phyloP scores from a whole-genome alignment of 2,113 vertebrate species.

The Nycticryphes semicollaris region DNA sequence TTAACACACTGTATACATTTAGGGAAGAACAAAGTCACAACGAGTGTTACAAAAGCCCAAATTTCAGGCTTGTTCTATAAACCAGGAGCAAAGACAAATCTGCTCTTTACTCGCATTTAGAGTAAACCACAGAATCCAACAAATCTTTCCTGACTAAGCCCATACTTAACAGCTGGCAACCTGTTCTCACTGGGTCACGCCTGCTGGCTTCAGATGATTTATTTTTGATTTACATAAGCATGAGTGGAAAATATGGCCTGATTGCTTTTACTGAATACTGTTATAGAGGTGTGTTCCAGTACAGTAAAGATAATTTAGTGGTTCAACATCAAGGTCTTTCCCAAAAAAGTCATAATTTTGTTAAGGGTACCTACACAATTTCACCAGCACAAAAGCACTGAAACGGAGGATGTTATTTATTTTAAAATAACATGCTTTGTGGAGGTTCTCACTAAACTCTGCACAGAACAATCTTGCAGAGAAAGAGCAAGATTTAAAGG shows the following conservation, averaged over 20 bases:
- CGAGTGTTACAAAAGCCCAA: background rate
- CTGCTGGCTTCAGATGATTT: constrained; percentile 51
- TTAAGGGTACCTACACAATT: background rate
- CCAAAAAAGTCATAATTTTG: background rate
- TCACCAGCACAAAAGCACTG: background rate
- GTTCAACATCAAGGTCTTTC: background rate
- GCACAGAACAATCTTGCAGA: background rate
- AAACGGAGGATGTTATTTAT: background rate
- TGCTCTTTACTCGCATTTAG: background rate
- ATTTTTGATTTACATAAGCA: constrained; percentile 14
- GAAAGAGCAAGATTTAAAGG: background rate
- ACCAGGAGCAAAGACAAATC: background rate
- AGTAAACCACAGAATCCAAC: background rate
- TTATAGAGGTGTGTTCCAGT: background rate
- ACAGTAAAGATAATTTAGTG: background rate
- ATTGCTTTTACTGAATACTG: background rate
- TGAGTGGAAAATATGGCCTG: constrained; percentile 41
- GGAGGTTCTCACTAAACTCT: background rate
- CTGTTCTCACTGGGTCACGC: background rate
- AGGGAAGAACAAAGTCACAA: background rate
- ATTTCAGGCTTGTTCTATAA: background rate
- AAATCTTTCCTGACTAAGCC: constrained; percentile 21
- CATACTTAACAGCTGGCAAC: constrained; percentile 25
- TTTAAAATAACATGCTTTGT: background rate
- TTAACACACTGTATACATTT: background rate